Evolutionary conservation across 2,113 vertebrate genomes (phyloP).

Genomic region (Genyomyrus donnyi): DNA sequence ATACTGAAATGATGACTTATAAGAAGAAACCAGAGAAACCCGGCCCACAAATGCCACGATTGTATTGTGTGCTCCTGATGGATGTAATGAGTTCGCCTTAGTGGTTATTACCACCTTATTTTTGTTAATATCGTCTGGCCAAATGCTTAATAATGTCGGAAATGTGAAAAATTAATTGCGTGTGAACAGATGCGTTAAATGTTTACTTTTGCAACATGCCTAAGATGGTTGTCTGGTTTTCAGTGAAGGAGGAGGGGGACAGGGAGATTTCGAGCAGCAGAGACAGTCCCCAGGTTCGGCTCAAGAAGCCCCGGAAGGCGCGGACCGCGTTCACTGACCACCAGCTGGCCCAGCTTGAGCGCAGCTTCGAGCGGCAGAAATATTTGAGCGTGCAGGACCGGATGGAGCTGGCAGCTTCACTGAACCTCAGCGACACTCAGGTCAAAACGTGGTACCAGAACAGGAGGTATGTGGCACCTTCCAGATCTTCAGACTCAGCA

Average conservation of each 20-base stretch:
- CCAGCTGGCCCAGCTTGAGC: slow-evolving; percentile 94
- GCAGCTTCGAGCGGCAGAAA: slow-evolving; percentile 94
- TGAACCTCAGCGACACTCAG: slow-evolving; percentile 97
- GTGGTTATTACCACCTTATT: background rate
- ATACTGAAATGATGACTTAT: background rate
- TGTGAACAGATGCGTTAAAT: background rate
- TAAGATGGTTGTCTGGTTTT: background rate
- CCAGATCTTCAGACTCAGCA: background rate
- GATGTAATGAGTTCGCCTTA: background rate
- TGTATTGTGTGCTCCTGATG: background rate
- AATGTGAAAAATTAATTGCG: background rate
- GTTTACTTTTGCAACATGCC: background rate
- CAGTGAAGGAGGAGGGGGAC: slow-evolving; percentile 97
- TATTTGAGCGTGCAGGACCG: slow-evolving; percentile 97
- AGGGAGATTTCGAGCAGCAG: slow-evolving; percentile 94
- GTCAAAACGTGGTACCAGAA: slow-evolving; percentile 99
- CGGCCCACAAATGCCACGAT: background rate
- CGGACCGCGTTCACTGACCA: slow-evolving; percentile 98
- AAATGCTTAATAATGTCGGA: background rate
- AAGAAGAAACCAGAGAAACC: background rate
- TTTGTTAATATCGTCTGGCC: background rate
- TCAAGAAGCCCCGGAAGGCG: slow-evolving; percentile 95
- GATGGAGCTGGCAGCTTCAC: slow-evolving; percentile 95
- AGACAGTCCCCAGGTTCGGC: slow-evolving; percentile 87
- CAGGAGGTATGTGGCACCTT: slow-evolving; percentile 71